phyloP scores from a whole-genome alignment of 2,797 vertebrate genomes.

The Chrosomus eos region DNA sequence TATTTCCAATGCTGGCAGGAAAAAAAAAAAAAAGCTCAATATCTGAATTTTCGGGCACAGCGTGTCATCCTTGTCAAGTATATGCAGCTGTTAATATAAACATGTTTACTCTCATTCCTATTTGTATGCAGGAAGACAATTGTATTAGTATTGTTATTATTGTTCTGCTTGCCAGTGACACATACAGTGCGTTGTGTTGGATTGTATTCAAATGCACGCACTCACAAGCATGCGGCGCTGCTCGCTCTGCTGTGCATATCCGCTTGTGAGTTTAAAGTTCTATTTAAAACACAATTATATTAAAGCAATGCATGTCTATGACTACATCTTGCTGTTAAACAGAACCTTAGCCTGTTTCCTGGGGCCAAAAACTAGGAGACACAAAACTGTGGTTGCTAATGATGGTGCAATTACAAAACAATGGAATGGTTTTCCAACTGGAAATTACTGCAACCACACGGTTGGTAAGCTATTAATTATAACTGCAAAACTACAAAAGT shows the following conservation, averaged over 20 bases:
- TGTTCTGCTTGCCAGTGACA: not conserved
- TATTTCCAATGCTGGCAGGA: not conserved
- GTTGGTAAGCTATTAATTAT: conserved; percentile 26
- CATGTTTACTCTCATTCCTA: conserved; percentile 35
- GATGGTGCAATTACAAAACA: conserved; percentile 32
- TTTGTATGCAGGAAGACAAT: conserved; percentile 28
- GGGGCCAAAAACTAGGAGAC: not conserved
- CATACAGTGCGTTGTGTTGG: not conserved
- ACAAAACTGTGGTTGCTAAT: not conserved
- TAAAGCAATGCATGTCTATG: conserved; percentile 41
- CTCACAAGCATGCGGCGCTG: not conserved
- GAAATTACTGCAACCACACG: not conserved
- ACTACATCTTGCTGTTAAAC: conserved; percentile 31
- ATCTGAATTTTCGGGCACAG: conserved; percentile 17
- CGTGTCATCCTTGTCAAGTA: not conserved
- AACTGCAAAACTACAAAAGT: conserved; percentile 2
- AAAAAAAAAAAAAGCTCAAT: not conserved
- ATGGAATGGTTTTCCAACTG: conserved; percentile 10
- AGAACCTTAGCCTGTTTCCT: conserved; percentile 12
- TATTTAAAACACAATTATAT: conserved; percentile 47
- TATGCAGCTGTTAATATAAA: conserved; percentile 25
- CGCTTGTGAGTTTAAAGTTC: conserved; percentile 42
- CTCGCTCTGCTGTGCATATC: conserved; percentile 21
- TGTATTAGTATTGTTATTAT: conserved; percentile 32
- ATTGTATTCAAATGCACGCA: conserved; percentile 30